Conservation (phyloP, 2,113 vertebrate species). For the Megaptera novaeangliae region DNA sequence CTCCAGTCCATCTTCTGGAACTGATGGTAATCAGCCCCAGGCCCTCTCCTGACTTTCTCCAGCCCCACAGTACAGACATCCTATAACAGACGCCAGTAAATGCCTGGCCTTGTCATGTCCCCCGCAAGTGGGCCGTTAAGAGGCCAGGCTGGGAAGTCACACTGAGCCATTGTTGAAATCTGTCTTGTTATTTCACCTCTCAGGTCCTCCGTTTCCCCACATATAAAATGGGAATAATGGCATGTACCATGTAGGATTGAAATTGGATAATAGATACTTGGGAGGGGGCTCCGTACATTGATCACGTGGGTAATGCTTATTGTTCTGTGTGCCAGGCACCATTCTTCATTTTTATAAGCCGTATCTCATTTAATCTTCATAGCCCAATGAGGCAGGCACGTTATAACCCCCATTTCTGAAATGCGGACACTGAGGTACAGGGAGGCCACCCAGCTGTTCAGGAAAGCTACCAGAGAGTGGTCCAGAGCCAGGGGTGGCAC, state of each 20-base stretch:
- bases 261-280: background rate
- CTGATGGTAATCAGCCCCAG: background rate
- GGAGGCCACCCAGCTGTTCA: background rate
- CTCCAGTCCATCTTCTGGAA: background rate
- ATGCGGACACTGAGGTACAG: background rate
- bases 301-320: background rate
- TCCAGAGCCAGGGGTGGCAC: background rate
- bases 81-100: background rate
- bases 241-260: background rate
- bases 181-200: background rate
- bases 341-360: background rate
- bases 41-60: background rate
- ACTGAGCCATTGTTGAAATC: background rate
- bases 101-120: background rate
- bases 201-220: background rate
- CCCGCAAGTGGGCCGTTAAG: background rate
- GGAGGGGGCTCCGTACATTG: background rate
- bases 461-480: fast-evolving
- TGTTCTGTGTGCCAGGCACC: too few relatives aligned
- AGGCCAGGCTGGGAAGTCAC: background rate
- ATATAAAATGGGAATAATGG: background rate
- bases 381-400: background rate
- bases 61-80: background rate
- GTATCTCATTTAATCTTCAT: background rate
- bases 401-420: background rate